phyloP scores from a whole-genome alignment of 2,113 vertebrate genomes.

The Erythrocercus mccallii region DNA sequence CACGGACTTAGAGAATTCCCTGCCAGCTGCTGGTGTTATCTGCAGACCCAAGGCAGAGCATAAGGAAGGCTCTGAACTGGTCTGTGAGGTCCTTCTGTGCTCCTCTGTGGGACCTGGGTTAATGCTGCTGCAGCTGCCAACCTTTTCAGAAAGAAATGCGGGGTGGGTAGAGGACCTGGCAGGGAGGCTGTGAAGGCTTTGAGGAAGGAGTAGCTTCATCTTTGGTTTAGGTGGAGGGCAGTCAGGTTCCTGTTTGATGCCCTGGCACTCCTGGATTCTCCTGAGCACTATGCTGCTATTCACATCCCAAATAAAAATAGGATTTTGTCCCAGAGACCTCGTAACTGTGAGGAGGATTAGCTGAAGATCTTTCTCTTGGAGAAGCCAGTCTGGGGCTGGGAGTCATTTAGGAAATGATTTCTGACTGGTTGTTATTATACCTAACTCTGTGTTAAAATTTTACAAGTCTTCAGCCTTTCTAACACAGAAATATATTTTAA shows the following conservation, averaged over 20 bases:
- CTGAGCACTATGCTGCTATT: rapidly evolving
- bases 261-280: background rate
- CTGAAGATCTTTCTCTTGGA: background rate
- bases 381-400: background rate
- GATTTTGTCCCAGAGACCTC: background rate
- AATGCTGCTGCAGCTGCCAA: background rate
- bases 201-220: background rate
- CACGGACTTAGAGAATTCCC: background rate
- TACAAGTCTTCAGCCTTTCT: background rate
- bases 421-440: background rate
- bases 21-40: background rate
- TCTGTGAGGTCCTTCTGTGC: background rate
- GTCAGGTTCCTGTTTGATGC: background rate
- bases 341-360: background rate
- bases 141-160: background rate
- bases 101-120: background rate
- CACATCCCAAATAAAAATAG: rapidly evolving
- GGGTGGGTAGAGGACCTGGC: background rate
- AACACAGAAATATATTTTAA: background rate
- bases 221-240: background rate
- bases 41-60: background rate
- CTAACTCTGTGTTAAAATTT: background rate
- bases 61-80: background rate
- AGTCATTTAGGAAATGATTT: background rate
- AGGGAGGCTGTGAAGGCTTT: background rate